Evolutionary conservation across 2,113 vertebrate genomes (phyloP).

Genomic region (Pelvicachromis taeniatus): DNA sequence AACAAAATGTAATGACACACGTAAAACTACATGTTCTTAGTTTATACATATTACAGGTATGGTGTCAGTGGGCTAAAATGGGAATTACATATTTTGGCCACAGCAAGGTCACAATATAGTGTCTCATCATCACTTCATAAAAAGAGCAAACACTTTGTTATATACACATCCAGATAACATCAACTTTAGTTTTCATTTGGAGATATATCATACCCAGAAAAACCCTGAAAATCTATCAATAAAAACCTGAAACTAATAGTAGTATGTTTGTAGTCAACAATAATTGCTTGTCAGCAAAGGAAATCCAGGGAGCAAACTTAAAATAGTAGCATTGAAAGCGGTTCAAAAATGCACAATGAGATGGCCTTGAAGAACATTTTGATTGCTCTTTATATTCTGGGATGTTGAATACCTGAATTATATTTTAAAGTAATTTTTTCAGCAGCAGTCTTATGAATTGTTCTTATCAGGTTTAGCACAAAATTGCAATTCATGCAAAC

Average conservation of each 20-base stretch:
- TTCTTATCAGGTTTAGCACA: background rate
- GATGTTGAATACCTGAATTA: background rate
- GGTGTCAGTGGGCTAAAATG: background rate
- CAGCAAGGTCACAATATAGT: background rate
- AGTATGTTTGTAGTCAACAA: background rate
- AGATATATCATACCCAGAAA: background rate
- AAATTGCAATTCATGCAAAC: background rate
- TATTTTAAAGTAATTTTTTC: background rate
- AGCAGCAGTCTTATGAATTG: background rate
- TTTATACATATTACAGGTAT: background rate
- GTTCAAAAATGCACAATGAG: background rate
- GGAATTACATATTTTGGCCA: background rate
- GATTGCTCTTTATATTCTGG: background rate
- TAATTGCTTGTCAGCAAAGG: background rate
- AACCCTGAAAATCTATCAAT: background rate
- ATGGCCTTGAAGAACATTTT: fast-evolving
- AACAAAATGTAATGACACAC: background rate
- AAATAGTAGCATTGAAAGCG: background rate
- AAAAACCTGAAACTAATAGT: background rate
- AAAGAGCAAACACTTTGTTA: background rate
- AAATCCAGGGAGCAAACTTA: background rate
- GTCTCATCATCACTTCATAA: background rate
- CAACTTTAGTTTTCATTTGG: background rate
- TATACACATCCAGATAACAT: background rate
- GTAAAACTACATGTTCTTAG: background rate